Evolutionary conservation across 2,113 vertebrate species (phyloP), one percentile per base, ranked within the genome.

Genomic region (Lepidothrix coronata): DNA sequence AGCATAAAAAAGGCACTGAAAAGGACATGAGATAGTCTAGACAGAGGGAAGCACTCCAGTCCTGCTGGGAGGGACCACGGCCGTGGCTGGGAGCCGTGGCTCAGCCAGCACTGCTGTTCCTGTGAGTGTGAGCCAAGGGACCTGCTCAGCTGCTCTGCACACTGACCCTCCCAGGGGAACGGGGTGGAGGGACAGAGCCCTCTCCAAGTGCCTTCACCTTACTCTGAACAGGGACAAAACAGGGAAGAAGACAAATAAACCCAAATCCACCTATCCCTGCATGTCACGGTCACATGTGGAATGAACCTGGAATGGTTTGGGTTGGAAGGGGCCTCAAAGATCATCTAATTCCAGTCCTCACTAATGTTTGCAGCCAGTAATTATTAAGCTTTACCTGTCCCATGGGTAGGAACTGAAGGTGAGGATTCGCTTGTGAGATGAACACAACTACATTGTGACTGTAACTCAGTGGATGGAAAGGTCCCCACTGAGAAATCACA

Each of bases 201-300:
- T 7, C 48, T 4, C 44, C 15, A 28, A 12, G 54, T 2, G 18
- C 28, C n/a, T 51, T 39, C 43, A 5, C 44, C 49, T 58, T 2
- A 0, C 17, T 18, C 46, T 48, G 71, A 68, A 17, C 33, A 7
- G 19, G 62, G 7, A 19, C 46, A 87, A 7, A 85, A 46, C 1
- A 1, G 52, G 24, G 55, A 58, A 57, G 46, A 28, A 3, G 9
- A 4, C 14, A 58, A 77, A 88, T 35, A 58, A 0, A 0, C 6
- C 65, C 63, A 68, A 24, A 5, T 35, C 54, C 59, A 57, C 6
- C 0, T 1, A 28, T 21, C 57, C 70, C 66, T 4, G 31, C 0
- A 0, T 39, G n/a, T 25, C 48, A 8, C 0, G 1, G 16, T 3
- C 41, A 41, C 37, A 21, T 14, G 24, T 31, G 75, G 39, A 52